phyloP scores from a whole-genome alignment of 2,888 invertebrate species.

The Drosophila mayaguana region DNA sequence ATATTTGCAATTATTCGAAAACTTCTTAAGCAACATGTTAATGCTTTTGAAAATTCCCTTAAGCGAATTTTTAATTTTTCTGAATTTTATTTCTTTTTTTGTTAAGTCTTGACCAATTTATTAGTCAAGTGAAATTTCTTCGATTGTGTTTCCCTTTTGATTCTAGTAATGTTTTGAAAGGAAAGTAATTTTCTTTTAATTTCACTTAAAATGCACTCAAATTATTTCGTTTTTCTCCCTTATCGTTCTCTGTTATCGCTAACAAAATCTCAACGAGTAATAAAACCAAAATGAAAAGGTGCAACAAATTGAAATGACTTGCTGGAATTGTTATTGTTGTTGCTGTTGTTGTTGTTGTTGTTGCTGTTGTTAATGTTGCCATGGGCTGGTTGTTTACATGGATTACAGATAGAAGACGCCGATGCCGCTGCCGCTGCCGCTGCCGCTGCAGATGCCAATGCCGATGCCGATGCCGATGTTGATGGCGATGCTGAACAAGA shows the following conservation, averaged over 20 bases:
- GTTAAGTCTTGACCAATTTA: neutral
- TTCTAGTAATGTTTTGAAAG: conserved; percentile 38
- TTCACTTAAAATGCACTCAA: conserved; percentile 76
- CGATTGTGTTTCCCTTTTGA: neutral
- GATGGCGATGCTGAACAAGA: conserved; percentile 40
- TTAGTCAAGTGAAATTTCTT: neutral
- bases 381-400: conserved; percentile 70
- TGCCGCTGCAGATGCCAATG: conserved; percentile 18
- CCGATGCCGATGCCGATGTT: conserved; percentile 14
- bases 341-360: neutral
- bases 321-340: conserved; percentile 49
- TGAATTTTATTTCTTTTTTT: neutral
- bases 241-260: conserved; percentile 45
- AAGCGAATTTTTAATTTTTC: neutral
- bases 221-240: conserved; percentile 38
- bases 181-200: conserved; percentile 71
- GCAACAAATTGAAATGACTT: conserved; percentile 68
- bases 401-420: conserved; percentile 59
- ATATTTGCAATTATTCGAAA: too few species aligned
- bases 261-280: conserved; percentile 59
- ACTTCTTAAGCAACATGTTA: too few species aligned
- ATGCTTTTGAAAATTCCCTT: too few species aligned
- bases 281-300: conserved; percentile 61
- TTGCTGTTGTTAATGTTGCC: conserved; percentile 41
- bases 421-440: conserved; percentile 11